Conservation (phyloP, 2,797 vertebrate genomes). For the Alosa sapidissima region DNA sequence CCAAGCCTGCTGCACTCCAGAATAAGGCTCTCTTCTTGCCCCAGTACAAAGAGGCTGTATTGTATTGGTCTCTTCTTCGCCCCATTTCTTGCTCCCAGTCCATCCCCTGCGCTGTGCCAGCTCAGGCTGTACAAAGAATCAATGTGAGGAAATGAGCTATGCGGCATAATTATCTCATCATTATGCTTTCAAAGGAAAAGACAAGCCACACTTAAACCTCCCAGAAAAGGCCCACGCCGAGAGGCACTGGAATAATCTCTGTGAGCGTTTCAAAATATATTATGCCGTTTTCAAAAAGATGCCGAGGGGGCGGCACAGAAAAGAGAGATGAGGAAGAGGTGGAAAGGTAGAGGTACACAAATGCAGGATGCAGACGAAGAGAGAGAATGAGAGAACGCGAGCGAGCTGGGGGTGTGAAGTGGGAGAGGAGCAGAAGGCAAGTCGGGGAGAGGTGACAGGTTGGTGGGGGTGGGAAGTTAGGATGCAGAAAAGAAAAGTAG, state of each 20-base stretch:
- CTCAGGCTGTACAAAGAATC: not conserved
- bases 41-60: not conserved
- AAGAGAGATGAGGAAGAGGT: not conserved
- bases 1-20: not conserved
- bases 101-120: not conserved
- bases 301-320: not conserved
- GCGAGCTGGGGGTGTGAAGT: not conserved
- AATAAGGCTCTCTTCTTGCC: not conserved
- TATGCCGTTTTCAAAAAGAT: not conserved
- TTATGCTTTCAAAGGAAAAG: conserved; percentile 30
- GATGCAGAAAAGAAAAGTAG: not conserved
- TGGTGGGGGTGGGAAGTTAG: not conserved
- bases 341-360: not conserved
- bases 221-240: not conserved
- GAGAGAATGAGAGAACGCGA: not conserved
- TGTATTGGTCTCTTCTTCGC: too few relatives aligned
- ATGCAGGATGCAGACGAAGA: not conserved
- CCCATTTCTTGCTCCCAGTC: not conserved
- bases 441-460: not conserved
- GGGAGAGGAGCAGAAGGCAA: not conserved
- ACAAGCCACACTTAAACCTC: conserved; percentile 1
- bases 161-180: conserved; percentile 19
- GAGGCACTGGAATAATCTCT: not conserved
- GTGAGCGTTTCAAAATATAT: not conserved
- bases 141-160: not conserved